Evolutionary conservation across 2,888 invertebrate species (phyloP).

Genomic region (Bellardia bayeri): DNA sequence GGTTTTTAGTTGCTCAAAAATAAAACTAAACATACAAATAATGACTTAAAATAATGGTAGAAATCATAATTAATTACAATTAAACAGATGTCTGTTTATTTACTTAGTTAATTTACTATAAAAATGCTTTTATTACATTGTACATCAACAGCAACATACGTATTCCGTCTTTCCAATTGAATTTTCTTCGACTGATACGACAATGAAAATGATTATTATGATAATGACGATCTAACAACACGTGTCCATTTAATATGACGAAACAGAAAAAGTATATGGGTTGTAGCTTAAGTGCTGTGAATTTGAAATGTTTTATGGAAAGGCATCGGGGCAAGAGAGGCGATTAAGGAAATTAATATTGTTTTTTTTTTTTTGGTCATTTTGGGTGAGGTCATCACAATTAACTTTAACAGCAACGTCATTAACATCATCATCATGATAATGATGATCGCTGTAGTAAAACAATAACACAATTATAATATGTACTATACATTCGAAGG

Average conservation of each 20-base stretch:
- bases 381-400: constrained; percentile 80
- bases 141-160: constrained; percentile 26
- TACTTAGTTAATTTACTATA: constrained; percentile 62
- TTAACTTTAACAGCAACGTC: constrained; percentile 52
- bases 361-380: constrained; percentile 52
- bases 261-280: constrained; percentile 23
- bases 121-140: constrained; percentile 54
- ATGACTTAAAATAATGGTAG: not conserved
- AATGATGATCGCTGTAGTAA: constrained; percentile 15
- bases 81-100: constrained; percentile 62
- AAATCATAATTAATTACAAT: constrained; percentile 66
- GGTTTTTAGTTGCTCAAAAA: not conserved
- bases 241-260: constrained; percentile 45
- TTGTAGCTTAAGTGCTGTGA: not conserved
- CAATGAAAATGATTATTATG: not conserved
- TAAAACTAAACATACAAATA: not conserved
- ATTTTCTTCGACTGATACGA: constrained; percentile 4
- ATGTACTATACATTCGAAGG: not conserved
- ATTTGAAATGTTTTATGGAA: constrained; percentile 18
- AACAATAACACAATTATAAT: constrained; percentile 27
- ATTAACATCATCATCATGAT: constrained; percentile 34
- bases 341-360: constrained; percentile 63
- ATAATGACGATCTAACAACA: constrained; percentile 41
- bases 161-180: constrained; percentile 13
- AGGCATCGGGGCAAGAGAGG: constrained; percentile 26